phyloP scores from a whole-genome alignment of 2,797 vertebrate species.

The Neostethus bicornis region DNA sequence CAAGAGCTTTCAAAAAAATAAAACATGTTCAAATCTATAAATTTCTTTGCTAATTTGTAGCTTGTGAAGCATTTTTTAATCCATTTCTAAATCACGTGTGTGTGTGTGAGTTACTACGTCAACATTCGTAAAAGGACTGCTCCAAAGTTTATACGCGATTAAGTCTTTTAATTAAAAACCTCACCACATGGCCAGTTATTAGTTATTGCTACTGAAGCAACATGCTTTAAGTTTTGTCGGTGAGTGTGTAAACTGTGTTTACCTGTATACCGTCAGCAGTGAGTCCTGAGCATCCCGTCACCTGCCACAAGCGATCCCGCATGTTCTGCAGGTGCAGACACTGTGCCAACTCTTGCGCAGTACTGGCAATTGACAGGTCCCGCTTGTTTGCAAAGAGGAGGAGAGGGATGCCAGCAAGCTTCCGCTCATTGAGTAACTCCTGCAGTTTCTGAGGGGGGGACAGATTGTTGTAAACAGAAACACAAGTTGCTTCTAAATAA shows the following conservation, averaged over 20 bases:
- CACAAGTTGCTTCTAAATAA: not conserved
- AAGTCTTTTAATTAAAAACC: conserved; percentile 6
- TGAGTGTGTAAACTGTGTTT: conserved; percentile 7
- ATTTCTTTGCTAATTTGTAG: too few relatives aligned
- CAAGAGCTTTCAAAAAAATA: too few relatives aligned
- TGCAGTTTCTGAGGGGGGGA: conserved; percentile 71
- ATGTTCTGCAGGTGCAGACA: conserved; percentile 76
- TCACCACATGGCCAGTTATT: not conserved
- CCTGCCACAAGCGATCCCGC: conserved; percentile 80
- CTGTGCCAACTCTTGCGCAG: conserved; percentile 77
- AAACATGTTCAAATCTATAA: too few relatives aligned
- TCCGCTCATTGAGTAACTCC: conserved; percentile 78
- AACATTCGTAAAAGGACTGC: not conserved
- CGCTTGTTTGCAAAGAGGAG: conserved; percentile 83
- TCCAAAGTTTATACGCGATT: not conserved
- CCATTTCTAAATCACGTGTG: not conserved
- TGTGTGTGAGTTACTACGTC: not conserved
- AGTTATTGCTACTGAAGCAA: not conserved
- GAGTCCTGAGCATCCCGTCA: conserved; percentile 80
- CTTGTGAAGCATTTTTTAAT: not conserved
- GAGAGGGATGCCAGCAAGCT: conserved; percentile 75
- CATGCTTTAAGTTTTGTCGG: conserved; percentile 5
- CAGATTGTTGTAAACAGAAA: not conserved
- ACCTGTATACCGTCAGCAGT: conserved; percentile 80
- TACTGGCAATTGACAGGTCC: conserved; percentile 76